Evolutionary conservation across 2,888 invertebrate species (phyloP), one percentile per base, ranked within the genome.

Genomic region (Meandrusa payeni): DNA sequence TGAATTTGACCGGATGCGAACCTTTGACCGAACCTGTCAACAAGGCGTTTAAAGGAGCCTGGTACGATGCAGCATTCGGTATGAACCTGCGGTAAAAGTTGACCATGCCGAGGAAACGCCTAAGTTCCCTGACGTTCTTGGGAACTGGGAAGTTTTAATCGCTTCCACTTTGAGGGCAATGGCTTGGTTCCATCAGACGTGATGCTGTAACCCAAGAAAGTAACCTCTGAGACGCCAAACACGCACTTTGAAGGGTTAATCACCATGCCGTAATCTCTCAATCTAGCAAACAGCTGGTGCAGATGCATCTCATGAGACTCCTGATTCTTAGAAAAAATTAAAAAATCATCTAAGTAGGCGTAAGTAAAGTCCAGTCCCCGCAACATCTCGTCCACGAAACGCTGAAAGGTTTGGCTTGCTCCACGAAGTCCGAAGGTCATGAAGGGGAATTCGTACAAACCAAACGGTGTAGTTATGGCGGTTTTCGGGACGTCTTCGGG

Each of bases 301-400:
- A 2, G 76, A 34, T 0, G 74, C 73, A 48, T 72, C 47, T 61
- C 66, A 62, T 19, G 31, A 32, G 24, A 11, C 4, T 10, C 12
- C 10, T 31, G 9, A 3, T 36, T 9, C 9, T 15, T 15, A 3
- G 39, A 41, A 5, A 33, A 38, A 1, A 45, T n/a, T 2, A 41
- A 19, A 13, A 45, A 15, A 11, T 45, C 38, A 5, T 48, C 41
- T 4, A 48, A n/a, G 7, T 40, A 48, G 1, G 26, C 5, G 22
- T 19, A 45, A 6, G 9, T 10, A 23, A 36, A 31, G 9, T 43
- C n/a, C n/a, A n/a, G n/a, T n/a, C n/a, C n/a, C n/a, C n/a, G n/a
- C n/a, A n/a, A n/a, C n/a, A n/a, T n/a, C 32, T 5, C 44, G 19
- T 48, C 41, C 0, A 36, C 19, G n/a, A 45, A 45, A 5, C 48